Evolutionary conservation across 1,140 invertebrate species (phyloP), one percentile per base, ranked within the genome.

Genomic region (Eulimnadia texana): DNA sequence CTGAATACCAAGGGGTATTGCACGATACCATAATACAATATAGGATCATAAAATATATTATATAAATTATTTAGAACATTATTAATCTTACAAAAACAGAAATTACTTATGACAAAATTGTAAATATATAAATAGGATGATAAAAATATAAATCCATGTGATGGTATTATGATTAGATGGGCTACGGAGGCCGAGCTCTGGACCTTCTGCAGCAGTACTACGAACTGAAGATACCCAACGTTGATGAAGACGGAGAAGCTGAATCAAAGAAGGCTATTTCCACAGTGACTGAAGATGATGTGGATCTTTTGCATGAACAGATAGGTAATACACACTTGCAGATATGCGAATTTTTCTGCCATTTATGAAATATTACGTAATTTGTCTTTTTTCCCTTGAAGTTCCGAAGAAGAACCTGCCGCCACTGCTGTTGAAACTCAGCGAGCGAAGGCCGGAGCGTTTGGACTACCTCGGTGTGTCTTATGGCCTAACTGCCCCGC

Each of bases 381-480:
- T 53, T n/a, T n/a, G n/a, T n/a, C n/a, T n/a, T n/a, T n/a, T n/a
- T n/a, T n/a, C n/a, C 57, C 13, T 25, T 47, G 50, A 67, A 65
- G 69, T 64, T 29, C 78, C 77, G 3, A 64, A 73, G 58, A 73
- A 75, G 62, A 72, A 77, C 61, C 67, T 80, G n/a, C 77, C 78
- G 20, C 79, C 80, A n/a, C 70, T 83, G 24, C 68, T 82, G 29
- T 62, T 73, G 25, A 76, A 76, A 54, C 67, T 99, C 50, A 83
- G 76, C 50, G 93, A 99, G 74, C 75, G 95, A 62, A 74, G 72
- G 28, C 84, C 94, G 0, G 95, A 99, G 72, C 74, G 77, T 60
- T 73, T 99, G 19, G 87, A 98, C 73, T 99, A 99, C 70, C 70
- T 99, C 2, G 95, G 94, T 10, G 94, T 96, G 3, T 94, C 92